Base-by-base conservation (phyloP, 2,113 vertebrate genomes). In the Corythoichthys haematopterus region DNA sequence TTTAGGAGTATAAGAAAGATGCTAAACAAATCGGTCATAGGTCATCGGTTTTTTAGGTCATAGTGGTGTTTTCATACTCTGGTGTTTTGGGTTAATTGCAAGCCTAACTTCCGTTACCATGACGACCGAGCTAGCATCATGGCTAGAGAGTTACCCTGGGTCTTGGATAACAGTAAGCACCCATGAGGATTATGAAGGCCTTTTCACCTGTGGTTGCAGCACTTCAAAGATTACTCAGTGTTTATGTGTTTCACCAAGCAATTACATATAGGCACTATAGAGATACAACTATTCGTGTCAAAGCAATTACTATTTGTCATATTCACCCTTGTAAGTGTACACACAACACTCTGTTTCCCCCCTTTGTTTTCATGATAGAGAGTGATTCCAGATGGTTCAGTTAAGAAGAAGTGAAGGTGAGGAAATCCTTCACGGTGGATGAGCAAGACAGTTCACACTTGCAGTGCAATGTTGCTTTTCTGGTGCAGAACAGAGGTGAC, bases 301-400 rank as follows among this genome's bases (percentile, higher is more conserved):
- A 36, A 36, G 12, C 55, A 57, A 57, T 57, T 57, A 14, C 5
- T 2, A 43, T 61, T 11, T 38, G 16, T 0, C n/a, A 28, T 62
- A 13, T 62, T 28, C 6, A 45, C 33, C 33, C 13, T n/a, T 43
- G 11, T 43, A 61, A 59, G 14, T 59, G 6, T 7, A 38, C 5
- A 2, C 36, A 59, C 58, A 40, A 16, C 20, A 16, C 9, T 10
- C 1, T 60, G 9, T 60, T 15, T 40, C 8, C 14, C 16, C n/a
- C 59, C 20, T 43, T 45, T 45, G 59, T 45, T 43, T 62, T 43
- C n/a, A 65, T 60, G 64, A 56, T 40, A 66, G 12, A 80, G 60
- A 84, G 60, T 63, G 66, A 67, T 73, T 84, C 83, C 79, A 86
- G 83, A 86, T 83, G 76, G 68, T 57, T 56, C 72, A 45, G 46